phyloP scores from a whole-genome alignment of 2,113 vertebrate species.

The Cygnus buccinator region DNA sequence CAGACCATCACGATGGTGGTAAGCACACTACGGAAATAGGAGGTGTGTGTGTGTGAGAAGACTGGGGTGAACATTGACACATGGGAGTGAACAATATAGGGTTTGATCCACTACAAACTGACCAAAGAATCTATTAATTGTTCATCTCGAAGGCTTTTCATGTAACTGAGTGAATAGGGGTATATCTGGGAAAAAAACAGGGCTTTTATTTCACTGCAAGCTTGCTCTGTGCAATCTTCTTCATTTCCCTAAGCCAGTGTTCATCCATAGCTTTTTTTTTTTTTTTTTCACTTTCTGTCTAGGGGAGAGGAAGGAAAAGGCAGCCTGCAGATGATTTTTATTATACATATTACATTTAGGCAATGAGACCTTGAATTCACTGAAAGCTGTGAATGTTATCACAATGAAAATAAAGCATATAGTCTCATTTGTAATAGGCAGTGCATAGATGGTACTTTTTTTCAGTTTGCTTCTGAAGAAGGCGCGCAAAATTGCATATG shows the following conservation, averaged over 20 bases:
- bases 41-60: too few species aligned
- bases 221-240: neutral
- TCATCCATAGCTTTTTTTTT: neutral
- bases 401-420: neutral
- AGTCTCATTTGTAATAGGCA: neutral
- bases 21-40: neutral
- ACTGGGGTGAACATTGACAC: too few species aligned
- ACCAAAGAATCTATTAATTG: neutral
- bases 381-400: neutral
- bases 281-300: neutral
- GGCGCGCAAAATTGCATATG: neutral
- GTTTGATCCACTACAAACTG: neutral
- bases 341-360: neutral
- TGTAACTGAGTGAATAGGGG: neutral
- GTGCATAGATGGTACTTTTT: neutral
- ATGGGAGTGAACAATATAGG: fast-evolving
- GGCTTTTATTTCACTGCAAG: neutral
- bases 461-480: neutral
- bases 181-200: neutral
- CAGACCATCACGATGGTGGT: neutral
- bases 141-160: neutral
- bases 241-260: neutral
- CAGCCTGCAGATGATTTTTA: neutral
- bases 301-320: neutral
- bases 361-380: neutral